phyloP scores from a whole-genome alignment of 2,888 invertebrate genomes.

The Lasioglossum oenotherae region DNA sequence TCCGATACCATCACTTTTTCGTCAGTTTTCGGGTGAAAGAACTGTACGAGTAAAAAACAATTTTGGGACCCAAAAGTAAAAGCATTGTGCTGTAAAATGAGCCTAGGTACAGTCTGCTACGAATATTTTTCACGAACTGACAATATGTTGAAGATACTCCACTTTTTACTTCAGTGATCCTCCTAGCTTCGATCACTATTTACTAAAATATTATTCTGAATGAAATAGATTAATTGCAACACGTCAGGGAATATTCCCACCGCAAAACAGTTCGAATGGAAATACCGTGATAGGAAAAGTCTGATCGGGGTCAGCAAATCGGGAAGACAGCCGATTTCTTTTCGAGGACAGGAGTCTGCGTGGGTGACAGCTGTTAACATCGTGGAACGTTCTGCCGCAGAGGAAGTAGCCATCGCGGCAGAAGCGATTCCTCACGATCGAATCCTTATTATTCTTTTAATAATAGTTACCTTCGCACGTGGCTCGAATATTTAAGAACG shows the following conservation, averaged over 20 bases:
- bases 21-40: neutral
- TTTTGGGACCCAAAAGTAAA: neutral
- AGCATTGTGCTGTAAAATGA: neutral
- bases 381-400: neutral
- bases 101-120: neutral
- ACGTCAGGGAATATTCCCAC: neutral
- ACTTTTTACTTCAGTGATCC: neutral
- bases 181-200: neutral
- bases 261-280: neutral
- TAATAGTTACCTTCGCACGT: slow-evolving; percentile 41
- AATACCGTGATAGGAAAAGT: neutral
- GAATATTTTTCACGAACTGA: neutral
- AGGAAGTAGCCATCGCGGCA: neutral
- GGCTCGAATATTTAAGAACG: slow-evolving; percentile 38
- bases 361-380: slow-evolving; percentile 12
- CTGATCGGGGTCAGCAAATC: neutral
- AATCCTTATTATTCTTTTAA: slow-evolving; percentile 33
- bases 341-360: neutral
- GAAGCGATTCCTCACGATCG: slow-evolving; percentile 22
- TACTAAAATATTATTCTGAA: neutral
- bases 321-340: neutral
- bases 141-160: neutral
- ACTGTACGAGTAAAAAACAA: neutral
- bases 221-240: neutral
- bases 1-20: neutral